Evolutionary conservation across 37 sponge, comb jelly and placozoan species (phyloP).

Genomic region (Hexactinellida sp.): DNA sequence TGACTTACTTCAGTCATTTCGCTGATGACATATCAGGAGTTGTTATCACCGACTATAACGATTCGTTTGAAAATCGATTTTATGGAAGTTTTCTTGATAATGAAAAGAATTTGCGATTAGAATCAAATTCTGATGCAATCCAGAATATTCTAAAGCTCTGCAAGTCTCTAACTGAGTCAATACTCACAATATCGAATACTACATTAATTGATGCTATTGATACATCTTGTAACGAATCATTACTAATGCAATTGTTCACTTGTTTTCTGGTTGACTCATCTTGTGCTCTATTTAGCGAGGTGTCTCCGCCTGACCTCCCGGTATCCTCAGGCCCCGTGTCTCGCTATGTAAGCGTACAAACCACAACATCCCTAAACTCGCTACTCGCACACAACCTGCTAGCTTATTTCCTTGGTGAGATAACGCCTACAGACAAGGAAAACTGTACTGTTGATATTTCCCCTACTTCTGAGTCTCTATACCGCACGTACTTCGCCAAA

Average conservation of each 20-base stretch:
- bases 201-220: not conserved
- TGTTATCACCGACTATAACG: not conserved
- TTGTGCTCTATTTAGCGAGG: not conserved
- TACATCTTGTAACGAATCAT: not conserved
- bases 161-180: not conserved
- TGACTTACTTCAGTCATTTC: constrained; percentile 14
- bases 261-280: not conserved
- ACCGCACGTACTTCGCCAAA: not conserved
- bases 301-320: constrained; percentile 2
- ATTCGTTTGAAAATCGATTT: not conserved
- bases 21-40: not conserved
- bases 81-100: not conserved
- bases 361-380: not conserved
- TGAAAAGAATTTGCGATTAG: not conserved
- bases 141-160: not conserved
- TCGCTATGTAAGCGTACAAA: not conserved
- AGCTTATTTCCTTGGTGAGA: not conserved
- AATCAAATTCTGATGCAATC: not conserved
- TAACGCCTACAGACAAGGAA: not conserved
- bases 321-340: not conserved
- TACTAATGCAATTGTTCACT: not conserved
- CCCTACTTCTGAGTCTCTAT: not conserved
- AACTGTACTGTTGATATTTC: constrained; percentile 7
- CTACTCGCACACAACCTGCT: not conserved
- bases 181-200: not conserved